These are phyloP conservation scores for Drosophila simulans DNA, from an alignment of 1,140 invertebrate species.

Conservation along the genomic window DNA sequence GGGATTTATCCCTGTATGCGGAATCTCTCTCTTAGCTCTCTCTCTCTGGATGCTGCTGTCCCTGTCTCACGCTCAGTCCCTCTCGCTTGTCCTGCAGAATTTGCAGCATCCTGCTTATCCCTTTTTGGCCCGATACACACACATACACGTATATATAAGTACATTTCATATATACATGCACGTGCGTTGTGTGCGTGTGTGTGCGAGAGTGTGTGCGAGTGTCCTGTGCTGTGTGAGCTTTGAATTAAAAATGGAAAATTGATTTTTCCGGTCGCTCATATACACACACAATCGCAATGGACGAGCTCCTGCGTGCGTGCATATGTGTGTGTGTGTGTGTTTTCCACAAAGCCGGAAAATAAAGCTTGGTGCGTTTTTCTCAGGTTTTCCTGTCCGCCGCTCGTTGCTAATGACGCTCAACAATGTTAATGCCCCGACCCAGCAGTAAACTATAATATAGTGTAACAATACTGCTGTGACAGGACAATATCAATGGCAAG, in stretches of 20 bases:
- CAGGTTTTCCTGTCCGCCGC: conserved; percentile 17
- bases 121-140: conserved; percentile 56
- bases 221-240: conserved; percentile 58
- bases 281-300: conserved; percentile 42
- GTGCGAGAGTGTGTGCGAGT: conserved; percentile 39
- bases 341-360: conserved; percentile 68
- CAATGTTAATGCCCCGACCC: conserved; percentile 91
- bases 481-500: conserved; percentile 94
- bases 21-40: conserved; percentile 10
- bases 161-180: conserved; percentile 20
- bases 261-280: conserved; percentile 82
- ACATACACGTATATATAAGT: conserved; percentile 26
- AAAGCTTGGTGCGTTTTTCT: conserved; percentile 31
- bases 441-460: conserved; percentile 90
- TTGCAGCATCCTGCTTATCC: conserved; percentile 80
- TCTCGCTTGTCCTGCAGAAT: conserved; percentile 50
- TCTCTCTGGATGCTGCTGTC: conserved; percentile 9
- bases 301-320: neutral
- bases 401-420: conserved; percentile 74
- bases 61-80: conserved; percentile 4
- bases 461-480: conserved; percentile 94
- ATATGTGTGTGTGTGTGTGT: conserved; percentile 16
- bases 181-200: conserved; percentile 28
- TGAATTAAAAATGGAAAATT: conserved; percentile 85
- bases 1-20: conserved; percentile 19